A percentile compares a stretch with the other conserved stretches of the same genome.
These are phyloP conservation scores for Protomyctophum bolini DNA, from an alignment of 2,113 vertebrate genomes.

Conservation along the genomic window DNA sequence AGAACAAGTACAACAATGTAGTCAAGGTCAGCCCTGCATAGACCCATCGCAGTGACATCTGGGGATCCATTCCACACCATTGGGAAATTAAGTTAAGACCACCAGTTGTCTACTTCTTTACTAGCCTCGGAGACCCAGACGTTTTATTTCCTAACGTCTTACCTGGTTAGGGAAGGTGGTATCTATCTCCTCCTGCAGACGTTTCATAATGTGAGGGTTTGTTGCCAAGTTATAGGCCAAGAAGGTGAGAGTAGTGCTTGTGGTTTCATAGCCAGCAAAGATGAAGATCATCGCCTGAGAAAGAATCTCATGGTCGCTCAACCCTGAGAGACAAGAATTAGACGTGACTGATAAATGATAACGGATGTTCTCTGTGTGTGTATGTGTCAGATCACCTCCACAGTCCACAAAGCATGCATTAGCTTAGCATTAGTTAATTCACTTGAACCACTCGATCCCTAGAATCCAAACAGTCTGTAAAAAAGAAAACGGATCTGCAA, in stretches of 20 bases:
- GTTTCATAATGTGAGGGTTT: conserved; percentile 78
- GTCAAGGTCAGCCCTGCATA: too few relatives aligned
- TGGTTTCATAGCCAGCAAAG: conserved; percentile 85
- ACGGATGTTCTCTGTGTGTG: background rate
- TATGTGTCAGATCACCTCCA: background rate
- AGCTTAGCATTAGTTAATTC: too few relatives aligned
- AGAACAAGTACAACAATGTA: too few relatives aligned
- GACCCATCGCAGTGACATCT: too few relatives aligned
- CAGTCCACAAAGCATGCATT: background rate
- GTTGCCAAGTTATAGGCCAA: conserved; percentile 79
- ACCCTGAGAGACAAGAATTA: conserved; percentile 62
- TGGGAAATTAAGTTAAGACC: background rate
- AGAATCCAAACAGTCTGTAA: too few relatives aligned
- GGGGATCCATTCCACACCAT: background rate
- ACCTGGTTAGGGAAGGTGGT: conserved; percentile 81
- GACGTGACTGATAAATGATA: background rate
- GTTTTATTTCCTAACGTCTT: background rate
- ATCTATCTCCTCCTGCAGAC: conserved; percentile 81
- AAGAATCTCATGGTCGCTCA: conserved; percentile 84
- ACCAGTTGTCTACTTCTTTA: background rate
- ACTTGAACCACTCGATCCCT: too few relatives aligned
- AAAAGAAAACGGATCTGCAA: too few relatives aligned
- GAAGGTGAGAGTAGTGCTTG: conserved; percentile 77
- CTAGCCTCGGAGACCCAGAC: too few relatives aligned
- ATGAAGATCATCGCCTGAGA: conserved; percentile 83